Evolutionary conservation across 2,888 invertebrate genomes (phyloP).

Genomic region (Sinelater perroti): DNA sequence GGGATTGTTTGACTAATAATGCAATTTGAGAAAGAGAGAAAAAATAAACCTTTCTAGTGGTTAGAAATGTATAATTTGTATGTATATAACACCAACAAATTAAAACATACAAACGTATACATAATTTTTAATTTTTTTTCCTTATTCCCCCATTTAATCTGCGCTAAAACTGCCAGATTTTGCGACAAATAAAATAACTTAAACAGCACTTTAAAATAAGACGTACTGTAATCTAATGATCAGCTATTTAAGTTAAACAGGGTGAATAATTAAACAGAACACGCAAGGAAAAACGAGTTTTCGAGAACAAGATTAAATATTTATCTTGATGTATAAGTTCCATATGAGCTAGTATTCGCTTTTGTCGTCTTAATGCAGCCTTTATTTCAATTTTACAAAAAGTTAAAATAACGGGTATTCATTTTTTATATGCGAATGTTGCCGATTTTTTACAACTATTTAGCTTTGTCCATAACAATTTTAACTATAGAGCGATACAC

Average conservation of each 20-base stretch:
- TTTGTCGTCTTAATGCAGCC: too few relatives aligned
- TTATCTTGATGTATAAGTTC: background rate
- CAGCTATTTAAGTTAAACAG: background rate
- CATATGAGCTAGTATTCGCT: too few relatives aligned
- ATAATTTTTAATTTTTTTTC: background rate
- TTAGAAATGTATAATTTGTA: background rate
- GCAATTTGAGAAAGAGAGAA: too few relatives aligned
- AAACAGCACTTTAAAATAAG: background rate
- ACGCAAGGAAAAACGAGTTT: background rate
- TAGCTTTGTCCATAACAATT: too few relatives aligned
- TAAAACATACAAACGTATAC: background rate
- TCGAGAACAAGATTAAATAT: constrained; percentile 4
- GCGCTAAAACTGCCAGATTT: background rate
- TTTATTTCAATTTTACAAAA: too few relatives aligned
- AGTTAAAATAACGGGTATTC: too few relatives aligned
- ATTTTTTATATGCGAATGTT: too few relatives aligned
- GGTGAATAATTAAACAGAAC: background rate
- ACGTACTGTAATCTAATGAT: background rate
- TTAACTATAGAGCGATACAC: too few relatives aligned
- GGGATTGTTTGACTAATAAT: too few relatives aligned
- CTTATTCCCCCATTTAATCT: background rate
- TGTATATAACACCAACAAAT: background rate
- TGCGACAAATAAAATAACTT: background rate
- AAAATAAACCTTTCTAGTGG: too few relatives aligned
- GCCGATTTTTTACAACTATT: too few relatives aligned